Evolutionary conservation across 2,113 vertebrate genomes (phyloP), one percentile per base, ranked within the genome.

Genomic region (Mus spicilegus): DNA sequence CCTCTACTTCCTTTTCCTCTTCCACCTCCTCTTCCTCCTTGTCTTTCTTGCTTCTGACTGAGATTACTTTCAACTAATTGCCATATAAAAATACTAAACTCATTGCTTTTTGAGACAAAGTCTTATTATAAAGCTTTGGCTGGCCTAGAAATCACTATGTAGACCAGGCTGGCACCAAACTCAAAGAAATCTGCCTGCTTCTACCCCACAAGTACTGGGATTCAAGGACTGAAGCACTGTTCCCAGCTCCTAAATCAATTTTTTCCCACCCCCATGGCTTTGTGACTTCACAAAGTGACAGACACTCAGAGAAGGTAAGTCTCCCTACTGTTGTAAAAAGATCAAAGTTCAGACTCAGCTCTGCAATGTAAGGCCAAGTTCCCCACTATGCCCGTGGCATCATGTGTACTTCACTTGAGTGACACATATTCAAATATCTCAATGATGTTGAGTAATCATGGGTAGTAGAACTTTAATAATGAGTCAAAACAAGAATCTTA

Each of bases 401-500:
- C 33, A 19, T 13, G 3, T 4, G 11, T 19, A 46, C 70, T 85
- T 81, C 46, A 63, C 24, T 36, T 28, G 24, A 84, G 61, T 46
- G 61, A 30, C 6, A 54, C 22, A 4, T 30, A 5, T n/a, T 73
- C 86, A 89, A 33, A 33, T 30, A 54, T 69, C 67, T 5, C 39
- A 2, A 14, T 65, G 42, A 39, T 76, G 22, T 19, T 61, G 11
- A 94, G 67, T 54, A 70, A 73, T 54, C 78, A 70, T 9, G 36
- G 63, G 77, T 56, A 54, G 81, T 33, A 46, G 24, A 63, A n/a
- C 49, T 87, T 87, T 91, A 70, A 65, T 69, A 51, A 67, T 89
- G 65, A 87, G 39, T 70, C 28, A 69, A 54, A 49, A 7, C 49
- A 82, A 58, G 10, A 94, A 58, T 96, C 51, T 87, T 87, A 42